Base-by-base conservation (phyloP, 2,113 vertebrate genomes). In the Suncus etruscus region DNA sequence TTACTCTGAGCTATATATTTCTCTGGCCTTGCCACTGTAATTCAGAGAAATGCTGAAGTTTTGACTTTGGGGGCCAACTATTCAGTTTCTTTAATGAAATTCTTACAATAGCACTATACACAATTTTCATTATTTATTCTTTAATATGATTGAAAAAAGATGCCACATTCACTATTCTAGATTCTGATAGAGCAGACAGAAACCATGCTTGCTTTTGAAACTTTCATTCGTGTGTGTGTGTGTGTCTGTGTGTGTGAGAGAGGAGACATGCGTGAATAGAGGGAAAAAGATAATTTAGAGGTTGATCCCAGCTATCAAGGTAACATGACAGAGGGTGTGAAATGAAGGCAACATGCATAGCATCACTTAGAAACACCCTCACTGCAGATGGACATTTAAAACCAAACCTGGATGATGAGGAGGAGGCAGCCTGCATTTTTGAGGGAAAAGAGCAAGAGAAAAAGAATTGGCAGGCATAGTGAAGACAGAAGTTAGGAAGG, bases 1-100 rank as follows among this genome's bases (percentile, higher is more conserved):
- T 47, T 65, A 83, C 61, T 77, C 70, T 81, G 31, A 20, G 16
- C 20, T 58, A 10, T 47, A 6, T 20, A 25, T 79, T 6, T 45
- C 18, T 27, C 25, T 3, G 31, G 54, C 51, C 58, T 31, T 0
- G 0, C 88, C 80, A 61, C 83, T 51, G 14, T n/a, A 31, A 66
- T 66, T 48, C 31, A 50, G 47, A 79, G 61, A 87, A 93, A 87
- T 54, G 76, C 24, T 85, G 12, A 89, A 84, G 48, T 10, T 61
- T 72, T 29, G 15, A 27, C 27, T 93, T 79, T 81, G 51, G 66
- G 8, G 8, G 39, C 45, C n/a, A 85, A 29, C 74, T 63, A 51
- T 58, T 22, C 47, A 47, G 31, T 54, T 54, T 73, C 92, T 80
- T 85, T 82, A 87, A 15, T 54, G 61, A 95, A n/a, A 69, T 2